Percentiles rank a stretch among this genome's conserved stretches.
phyloP scores from a whole-genome alignment of 1,140 invertebrate genomes.

The Leptinotarsa texana region DNA sequence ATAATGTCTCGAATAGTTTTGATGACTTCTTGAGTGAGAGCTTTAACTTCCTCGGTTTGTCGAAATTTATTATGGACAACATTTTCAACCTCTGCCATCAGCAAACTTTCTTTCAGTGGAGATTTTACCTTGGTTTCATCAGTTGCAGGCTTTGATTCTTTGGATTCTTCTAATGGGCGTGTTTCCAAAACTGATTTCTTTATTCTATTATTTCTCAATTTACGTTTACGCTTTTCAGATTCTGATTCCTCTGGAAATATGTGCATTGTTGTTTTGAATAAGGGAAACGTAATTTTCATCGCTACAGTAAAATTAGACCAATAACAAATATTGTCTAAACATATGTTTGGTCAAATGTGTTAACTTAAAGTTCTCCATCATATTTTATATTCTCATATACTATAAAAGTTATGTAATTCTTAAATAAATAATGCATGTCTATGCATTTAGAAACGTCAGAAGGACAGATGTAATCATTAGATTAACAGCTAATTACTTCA shows the following conservation, averaged over 20 bases:
- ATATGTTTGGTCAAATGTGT: too few relatives aligned
- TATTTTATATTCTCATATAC: too few relatives aligned
- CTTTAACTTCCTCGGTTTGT: slow-evolving; percentile 95
- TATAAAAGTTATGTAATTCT: too few relatives aligned
- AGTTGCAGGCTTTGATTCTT: not conserved
- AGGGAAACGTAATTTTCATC: slow-evolving; percentile 63
- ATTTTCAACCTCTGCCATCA: slow-evolving; percentile 97
- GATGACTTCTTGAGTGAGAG: slow-evolving; percentile 94
- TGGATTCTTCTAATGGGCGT: not conserved
- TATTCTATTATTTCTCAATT: not conserved
- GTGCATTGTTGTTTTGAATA: slow-evolving; percentile 71
- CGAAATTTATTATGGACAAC: slow-evolving; percentile 86
- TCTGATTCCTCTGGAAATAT: slow-evolving; percentile 55
- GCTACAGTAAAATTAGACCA: slow-evolving; percentile 48
- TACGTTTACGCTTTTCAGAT: not conserved
- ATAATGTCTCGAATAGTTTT: slow-evolving; percentile 98
- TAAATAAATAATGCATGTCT: too few relatives aligned
- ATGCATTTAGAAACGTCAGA: too few relatives aligned
- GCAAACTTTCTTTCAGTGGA: slow-evolving; percentile 60
- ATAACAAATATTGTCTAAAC: not conserved
- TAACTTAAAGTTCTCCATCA: too few relatives aligned
- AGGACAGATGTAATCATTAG: too few relatives aligned
- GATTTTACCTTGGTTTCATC: not conserved
- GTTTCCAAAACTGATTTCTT: not conserved
- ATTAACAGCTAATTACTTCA: too few relatives aligned